Evolutionary conservation across 1,140 invertebrate genomes (phyloP).

Genomic region (Oedothorax gibbosus): DNA sequence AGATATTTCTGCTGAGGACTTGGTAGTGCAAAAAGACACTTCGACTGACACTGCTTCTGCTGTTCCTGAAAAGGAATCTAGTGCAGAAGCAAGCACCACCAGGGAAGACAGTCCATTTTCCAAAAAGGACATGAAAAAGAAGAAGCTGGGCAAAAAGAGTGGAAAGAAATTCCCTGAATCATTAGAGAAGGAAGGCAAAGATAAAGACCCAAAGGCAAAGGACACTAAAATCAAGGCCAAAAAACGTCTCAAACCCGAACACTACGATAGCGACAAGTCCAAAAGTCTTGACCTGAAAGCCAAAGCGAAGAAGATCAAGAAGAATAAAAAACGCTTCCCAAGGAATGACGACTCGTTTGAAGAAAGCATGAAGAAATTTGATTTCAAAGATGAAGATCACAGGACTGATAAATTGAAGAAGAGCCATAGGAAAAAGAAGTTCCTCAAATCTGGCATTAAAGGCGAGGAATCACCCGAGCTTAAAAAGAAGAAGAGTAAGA

Average conservation of each 20-base stretch:
- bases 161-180: constrained; percentile 39
- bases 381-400: constrained; percentile 62
- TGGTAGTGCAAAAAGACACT: neutral
- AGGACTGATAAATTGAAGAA: constrained; percentile 63
- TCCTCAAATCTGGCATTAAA: constrained; percentile 51
- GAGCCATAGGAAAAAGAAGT: constrained; percentile 65
- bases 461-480: constrained; percentile 56
- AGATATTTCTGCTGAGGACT: too few relatives aligned
- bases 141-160: constrained; percentile 52
- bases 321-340: constrained; percentile 57
- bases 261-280: constrained; percentile 15
- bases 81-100: neutral
- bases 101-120: neutral
- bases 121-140: constrained; percentile 55
- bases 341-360: constrained; percentile 46
- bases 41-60: too few relatives aligned
- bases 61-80: neutral
- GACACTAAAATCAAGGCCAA: constrained; percentile 50
- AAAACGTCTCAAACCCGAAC: constrained; percentile 31
- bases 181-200: constrained; percentile 54
- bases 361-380: constrained; percentile 58
- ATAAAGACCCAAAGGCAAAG: constrained; percentile 49
- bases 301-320: constrained; percentile 62
- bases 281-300: constrained; percentile 52
- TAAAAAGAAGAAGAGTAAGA: constrained; percentile 68